Evolutionary conservation across 2,113 vertebrate genomes (phyloP), one percentile per base, ranked within the genome.

Genomic region (Chunga burmeisteri): DNA sequence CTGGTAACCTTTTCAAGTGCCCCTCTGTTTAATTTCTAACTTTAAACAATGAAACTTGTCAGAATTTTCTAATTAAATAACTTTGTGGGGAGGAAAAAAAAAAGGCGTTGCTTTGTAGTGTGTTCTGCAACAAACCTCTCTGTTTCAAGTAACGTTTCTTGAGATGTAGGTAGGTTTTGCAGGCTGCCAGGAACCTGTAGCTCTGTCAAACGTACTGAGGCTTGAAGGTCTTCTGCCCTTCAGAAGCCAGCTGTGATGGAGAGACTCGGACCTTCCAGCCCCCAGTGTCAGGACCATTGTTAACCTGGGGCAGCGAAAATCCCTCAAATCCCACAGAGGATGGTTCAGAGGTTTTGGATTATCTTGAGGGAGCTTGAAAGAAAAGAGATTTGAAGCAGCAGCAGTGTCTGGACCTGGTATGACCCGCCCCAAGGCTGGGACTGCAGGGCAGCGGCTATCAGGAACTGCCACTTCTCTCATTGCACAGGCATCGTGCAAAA

Each of bases 191-290:
- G 19, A 61, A 42, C 12, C 10, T 20, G 14, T 34, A n/a, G 27
- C 17, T 66, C 73, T 83, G 22, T 22, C 22, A 62, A 25, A 78
- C 2, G 16, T 27, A 27, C 25, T 66, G 59, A 63, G 25, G 12
- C 14, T 74, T 75, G 42, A 67, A 67, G 44, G 5, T 75, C 38
- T 53, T 86, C 42, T 85, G 74, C 26, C 9, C 16, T 61, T 56
- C 44, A 71, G 74, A 50, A 63, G 10, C 40, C 50, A 68, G 6
- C 14, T 1, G 2, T 59, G 44, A 75, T 2, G 13, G 13, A 59
- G n/a, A 44, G 2, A 16, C 5, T 49, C 0, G 0, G 11, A 29
- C 29, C 5, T 78, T 52, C 52, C 23, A 22, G 2, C 3, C 13
- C 16, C 9, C 3, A 6, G 0, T 32, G 38, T 29, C 25, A 47